phyloP scores from a whole-genome alignment of 2,113 vertebrate genomes.

The Tauraco erythrolophus region DNA sequence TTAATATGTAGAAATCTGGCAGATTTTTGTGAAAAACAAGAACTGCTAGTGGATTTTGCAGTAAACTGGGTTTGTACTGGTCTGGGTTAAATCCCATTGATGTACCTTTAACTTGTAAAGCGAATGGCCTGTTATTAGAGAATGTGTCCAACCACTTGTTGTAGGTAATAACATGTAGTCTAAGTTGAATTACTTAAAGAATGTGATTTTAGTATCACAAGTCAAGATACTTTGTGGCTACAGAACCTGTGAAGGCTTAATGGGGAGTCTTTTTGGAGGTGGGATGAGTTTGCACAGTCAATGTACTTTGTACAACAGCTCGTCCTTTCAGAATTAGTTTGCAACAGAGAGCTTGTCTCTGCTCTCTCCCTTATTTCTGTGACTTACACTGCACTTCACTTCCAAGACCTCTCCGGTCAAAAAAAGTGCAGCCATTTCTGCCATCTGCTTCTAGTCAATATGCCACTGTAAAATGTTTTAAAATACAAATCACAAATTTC shows the following conservation, averaged over 20 bases:
- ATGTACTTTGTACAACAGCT: not conserved
- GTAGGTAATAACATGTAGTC: not conserved
- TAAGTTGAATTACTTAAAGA: not conserved
- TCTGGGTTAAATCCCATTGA: not conserved
- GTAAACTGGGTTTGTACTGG: accelerated
- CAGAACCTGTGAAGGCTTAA: not conserved
- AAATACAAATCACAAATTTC: not conserved
- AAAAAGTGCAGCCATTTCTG: not conserved
- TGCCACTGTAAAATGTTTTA: not conserved
- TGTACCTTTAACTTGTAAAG: not conserved
- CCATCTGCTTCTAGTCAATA: not conserved
- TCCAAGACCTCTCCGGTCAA: not conserved
- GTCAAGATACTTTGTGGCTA: not conserved
- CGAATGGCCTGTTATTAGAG: not conserved
- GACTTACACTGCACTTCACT: not conserved
- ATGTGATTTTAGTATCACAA: not conserved
- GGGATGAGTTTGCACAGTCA: not conserved
- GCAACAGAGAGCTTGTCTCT: not conserved
- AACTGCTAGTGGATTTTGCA: not conserved
- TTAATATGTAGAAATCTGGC: not conserved
- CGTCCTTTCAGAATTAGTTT: not conserved
- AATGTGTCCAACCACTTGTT: not conserved
- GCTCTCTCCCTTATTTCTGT: not conserved
- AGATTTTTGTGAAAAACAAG: not conserved
- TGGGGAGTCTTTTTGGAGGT: not conserved